These are phyloP conservation scores for Spondyliosoma cantharus DNA, from an alignment of 2,797 vertebrate genomes.

Conservation along the genomic window DNA sequence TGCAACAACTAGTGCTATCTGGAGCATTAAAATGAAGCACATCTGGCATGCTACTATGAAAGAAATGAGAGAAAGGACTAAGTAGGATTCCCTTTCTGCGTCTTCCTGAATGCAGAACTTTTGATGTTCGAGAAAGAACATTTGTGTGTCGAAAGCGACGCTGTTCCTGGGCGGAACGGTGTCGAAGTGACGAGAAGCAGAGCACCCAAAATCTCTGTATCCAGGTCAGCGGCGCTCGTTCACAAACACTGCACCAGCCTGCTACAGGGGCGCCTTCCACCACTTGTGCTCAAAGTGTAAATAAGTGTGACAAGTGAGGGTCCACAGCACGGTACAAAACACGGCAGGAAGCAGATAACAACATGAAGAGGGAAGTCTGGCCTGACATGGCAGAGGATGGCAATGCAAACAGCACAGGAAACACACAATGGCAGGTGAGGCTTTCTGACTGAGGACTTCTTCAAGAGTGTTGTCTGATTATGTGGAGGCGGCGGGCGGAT, in stretches of 20 bases:
- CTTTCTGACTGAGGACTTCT: not conserved
- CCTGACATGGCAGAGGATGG: constrained; percentile 25
- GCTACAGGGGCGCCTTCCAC: constrained; percentile 23
- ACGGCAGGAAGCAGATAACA: constrained; percentile 66
- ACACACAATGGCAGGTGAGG: not conserved
- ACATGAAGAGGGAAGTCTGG: constrained; percentile 4
- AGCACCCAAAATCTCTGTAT: constrained; percentile 33
- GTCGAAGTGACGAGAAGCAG: constrained; percentile 49
- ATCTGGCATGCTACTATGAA: constrained; percentile 15
- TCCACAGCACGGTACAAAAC: constrained; percentile 45
- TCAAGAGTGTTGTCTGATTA: not conserved
- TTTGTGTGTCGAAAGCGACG: not conserved
- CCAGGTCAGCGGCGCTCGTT: constrained; percentile 55
- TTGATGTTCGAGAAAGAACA: not conserved
- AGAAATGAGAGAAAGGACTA: not conserved
- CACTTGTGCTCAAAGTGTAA: constrained; percentile 52
- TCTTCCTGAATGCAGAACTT: not conserved
- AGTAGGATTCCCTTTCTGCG: not conserved
- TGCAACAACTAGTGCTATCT: constrained; percentile 40
- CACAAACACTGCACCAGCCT: constrained; percentile 45
- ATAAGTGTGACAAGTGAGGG: constrained; percentile 64
- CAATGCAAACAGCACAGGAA: not conserved
- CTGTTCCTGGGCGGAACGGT: not conserved
- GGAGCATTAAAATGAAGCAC: constrained; percentile 57
- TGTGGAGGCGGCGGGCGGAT: not conserved